A percentile compares a stretch with the other conserved stretches of the same genome.
phyloP scores from a whole-genome alignment of 1,140 invertebrate genomes.

The Protaetia brevitarsis region DNA sequence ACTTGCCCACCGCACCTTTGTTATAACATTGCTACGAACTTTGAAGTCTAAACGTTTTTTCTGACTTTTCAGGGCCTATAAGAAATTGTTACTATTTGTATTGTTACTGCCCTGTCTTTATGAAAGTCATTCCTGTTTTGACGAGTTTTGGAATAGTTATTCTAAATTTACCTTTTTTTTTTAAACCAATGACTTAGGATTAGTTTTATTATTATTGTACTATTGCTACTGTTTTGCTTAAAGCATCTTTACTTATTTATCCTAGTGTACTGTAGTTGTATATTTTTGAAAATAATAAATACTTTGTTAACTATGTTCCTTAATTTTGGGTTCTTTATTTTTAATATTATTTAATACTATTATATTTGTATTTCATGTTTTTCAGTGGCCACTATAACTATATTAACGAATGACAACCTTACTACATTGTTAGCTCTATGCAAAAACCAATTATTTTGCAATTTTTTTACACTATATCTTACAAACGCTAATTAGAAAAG shows the following conservation, averaged over 20 bases:
- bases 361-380: not conserved
- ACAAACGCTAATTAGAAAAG: too few species aligned
- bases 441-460: conserved; percentile 18
- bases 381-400: not conserved
- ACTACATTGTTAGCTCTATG: conserved; percentile 11
- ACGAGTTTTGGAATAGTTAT: not conserved
- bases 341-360: not conserved
- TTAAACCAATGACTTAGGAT: not conserved
- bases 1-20: too few species aligned
- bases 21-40: too few species aligned
- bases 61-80: too few species aligned
- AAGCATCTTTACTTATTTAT: not conserved
- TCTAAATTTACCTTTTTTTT: not conserved
- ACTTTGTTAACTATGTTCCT: not conserved
- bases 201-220: not conserved
- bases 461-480: not conserved
- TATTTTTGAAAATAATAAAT: conserved; percentile 3
- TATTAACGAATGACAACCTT: not conserved
- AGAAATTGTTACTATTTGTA: too few species aligned
- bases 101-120: not conserved
- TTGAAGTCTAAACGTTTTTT: too few species aligned
- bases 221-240: not conserved
- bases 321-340: not conserved
- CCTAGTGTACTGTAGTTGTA: not conserved
- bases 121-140: not conserved